Evolutionary conservation across 2,113 vertebrate species (phyloP).

Genomic region (Zosterops hypoxanthus): DNA sequence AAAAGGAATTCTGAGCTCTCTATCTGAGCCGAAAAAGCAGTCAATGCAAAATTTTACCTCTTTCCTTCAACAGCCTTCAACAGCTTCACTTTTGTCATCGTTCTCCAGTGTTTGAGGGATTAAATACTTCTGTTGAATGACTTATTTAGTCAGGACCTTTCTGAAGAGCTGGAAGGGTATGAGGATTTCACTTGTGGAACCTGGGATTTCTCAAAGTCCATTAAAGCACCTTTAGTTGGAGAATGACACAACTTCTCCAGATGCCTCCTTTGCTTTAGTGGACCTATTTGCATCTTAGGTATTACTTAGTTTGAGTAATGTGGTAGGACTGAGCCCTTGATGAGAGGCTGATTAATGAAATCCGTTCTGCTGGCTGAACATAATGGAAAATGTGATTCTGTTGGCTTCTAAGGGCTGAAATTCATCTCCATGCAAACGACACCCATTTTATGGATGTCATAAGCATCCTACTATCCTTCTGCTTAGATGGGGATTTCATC

Average conservation of each 20-base stretch:
- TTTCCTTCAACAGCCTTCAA: neutral
- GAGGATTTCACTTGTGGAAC: neutral
- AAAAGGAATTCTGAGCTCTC: neutral
- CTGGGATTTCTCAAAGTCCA: conserved; percentile 6
- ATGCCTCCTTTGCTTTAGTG: conserved; percentile 52
- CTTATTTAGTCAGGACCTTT: conserved; percentile 24
- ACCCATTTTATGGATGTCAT: conserved; percentile 51
- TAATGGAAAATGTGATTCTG: conserved; percentile 70
- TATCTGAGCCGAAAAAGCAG: neutral
- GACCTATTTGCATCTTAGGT: conserved; percentile 60
- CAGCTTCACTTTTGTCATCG: neutral
- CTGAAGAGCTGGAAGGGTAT: conserved; percentile 2
- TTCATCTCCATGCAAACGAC: conserved; percentile 64
- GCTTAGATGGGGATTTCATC: conserved; percentile 34
- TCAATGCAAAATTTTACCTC: neutral
- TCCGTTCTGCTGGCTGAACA: conserved; percentile 64
- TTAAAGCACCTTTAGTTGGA: conserved; percentile 6
- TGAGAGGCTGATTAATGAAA: conserved; percentile 69
- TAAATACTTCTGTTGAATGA: neutral
- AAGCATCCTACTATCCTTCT: conserved; percentile 15
- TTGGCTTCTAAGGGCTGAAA: conserved; percentile 60
- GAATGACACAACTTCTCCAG: conserved; percentile 50
- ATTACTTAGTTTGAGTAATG: conserved; percentile 60
- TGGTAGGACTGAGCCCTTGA: conserved; percentile 47
- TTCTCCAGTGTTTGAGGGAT: neutral